Conservation (phyloP, 2,113 vertebrate genomes). For the Butorides virescens region DNA sequence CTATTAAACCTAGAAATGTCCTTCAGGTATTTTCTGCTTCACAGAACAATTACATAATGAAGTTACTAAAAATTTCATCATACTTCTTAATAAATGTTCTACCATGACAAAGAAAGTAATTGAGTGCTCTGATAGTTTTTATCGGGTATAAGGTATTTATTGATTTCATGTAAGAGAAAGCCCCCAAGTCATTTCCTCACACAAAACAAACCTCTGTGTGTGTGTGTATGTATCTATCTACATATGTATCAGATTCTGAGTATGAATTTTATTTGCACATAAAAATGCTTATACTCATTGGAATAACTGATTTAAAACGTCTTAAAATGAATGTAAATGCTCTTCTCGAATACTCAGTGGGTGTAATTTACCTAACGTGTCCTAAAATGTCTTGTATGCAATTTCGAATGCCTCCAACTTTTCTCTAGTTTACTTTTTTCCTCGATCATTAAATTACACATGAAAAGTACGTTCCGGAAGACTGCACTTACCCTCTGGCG, state of each 20-base stretch:
- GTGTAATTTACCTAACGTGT: neutral
- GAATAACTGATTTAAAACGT: neutral
- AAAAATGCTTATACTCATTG: neutral
- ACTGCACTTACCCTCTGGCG: constrained; percentile 82
- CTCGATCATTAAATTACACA: rapidly evolving
- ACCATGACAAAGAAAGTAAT: neutral
- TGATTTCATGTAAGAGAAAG: neutral
- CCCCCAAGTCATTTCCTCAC: neutral
- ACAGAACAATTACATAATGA: neutral
- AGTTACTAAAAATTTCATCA: neutral
- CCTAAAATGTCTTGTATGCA: neutral
- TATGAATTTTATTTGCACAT: neutral
- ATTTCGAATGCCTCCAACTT: neutral
- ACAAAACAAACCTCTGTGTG: neutral
- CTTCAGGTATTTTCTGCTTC: constrained; percentile 10
- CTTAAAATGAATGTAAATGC: neutral
- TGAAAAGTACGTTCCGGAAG: neutral
- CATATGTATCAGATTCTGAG: neutral
- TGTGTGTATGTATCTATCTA: neutral
- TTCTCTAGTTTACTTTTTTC: neutral
- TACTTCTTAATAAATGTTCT: neutral
- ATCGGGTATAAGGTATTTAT: neutral
- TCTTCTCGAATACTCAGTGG: neutral
- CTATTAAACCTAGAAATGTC: neutral
- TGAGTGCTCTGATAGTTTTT: neutral